phyloP scores from a whole-genome alignment of 2,888 invertebrate species.

The Thecophora atra region DNA sequence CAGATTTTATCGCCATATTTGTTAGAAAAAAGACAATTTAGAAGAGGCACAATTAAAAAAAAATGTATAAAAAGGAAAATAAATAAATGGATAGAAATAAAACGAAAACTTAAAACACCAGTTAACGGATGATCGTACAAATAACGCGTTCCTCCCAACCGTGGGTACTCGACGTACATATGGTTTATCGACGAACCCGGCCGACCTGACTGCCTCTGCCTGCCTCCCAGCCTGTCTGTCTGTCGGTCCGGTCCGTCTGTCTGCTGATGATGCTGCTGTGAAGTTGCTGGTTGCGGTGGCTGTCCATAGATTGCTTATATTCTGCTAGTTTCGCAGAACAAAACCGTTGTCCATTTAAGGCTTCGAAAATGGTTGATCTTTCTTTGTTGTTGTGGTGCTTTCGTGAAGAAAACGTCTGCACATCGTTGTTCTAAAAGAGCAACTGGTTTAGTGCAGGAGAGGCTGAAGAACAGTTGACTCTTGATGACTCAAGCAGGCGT shows the following conservation, averaged over 20 bases:
- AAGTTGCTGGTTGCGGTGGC: neutral
- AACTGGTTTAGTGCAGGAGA: no score
- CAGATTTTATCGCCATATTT: slow-evolving; percentile 16
- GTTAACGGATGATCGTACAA: slow-evolving; percentile 30
- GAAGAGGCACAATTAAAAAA: neutral
- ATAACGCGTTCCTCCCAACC: slow-evolving; percentile 25
- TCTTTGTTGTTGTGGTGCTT: neutral
- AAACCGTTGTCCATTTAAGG: slow-evolving; percentile 35
- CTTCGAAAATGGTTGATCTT: slow-evolving; percentile 19
- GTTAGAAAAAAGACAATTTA: neutral
- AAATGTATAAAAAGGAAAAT: neutral
- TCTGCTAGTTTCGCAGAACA: slow-evolving; percentile 25
- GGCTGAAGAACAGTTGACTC: neutral
- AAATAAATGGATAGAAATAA: slow-evolving; percentile 6
- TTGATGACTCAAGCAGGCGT: neutral
- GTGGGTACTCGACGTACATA: neutral
- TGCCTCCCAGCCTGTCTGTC: neutral
- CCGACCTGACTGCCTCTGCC: neutral
- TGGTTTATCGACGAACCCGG: no score
- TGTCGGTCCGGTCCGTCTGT: neutral
- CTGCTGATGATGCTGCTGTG: neutral
- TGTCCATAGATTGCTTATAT: slow-evolving; percentile 11
- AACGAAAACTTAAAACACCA: slow-evolving; percentile 25
- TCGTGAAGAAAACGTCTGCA: neutral
- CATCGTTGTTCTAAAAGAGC: neutral